These are phyloP conservation scores for Nephrotoma guestfalica DNA, from an alignment of 2,888 invertebrate species.

Conservation along the genomic window DNA sequence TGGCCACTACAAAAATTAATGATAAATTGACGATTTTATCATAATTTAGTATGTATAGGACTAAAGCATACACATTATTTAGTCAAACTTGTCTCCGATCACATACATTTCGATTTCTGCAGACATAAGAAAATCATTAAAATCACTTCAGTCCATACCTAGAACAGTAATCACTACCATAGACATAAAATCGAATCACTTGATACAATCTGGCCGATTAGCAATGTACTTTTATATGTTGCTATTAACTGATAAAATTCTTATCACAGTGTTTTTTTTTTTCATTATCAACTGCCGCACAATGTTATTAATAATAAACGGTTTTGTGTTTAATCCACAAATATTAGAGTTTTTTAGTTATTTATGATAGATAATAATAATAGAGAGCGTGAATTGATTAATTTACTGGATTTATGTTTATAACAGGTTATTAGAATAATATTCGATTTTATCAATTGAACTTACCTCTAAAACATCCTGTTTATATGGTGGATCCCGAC, in stretches of 20 bases:
- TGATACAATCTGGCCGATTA: background rate
- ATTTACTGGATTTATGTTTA: background rate
- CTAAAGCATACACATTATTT: too few relatives aligned
- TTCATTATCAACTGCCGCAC: background rate
- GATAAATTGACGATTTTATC: too few relatives aligned
- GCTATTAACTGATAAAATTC: background rate
- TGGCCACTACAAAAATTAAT: too few relatives aligned
- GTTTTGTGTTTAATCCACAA: background rate
- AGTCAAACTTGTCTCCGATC: too few relatives aligned
- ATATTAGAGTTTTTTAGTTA: background rate
- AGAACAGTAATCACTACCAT: background rate
- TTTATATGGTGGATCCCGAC: slow-evolving; percentile 50
- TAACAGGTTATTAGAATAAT: background rate
- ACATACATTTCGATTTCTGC: too few relatives aligned
- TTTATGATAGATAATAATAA: background rate
- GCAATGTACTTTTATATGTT: background rate
- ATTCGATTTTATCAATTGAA: slow-evolving; percentile 10
- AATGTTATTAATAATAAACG: background rate
- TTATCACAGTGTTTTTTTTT: background rate
- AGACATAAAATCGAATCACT: background rate
- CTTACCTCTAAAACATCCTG: slow-evolving; percentile 39
- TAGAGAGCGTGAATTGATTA: background rate
- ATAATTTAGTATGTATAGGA: too few relatives aligned
- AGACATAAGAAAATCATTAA: background rate
- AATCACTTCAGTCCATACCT: background rate